A percentile compares a stretch with the other conserved stretches of the same genome.
Conservation (phyloP, 2,888 invertebrate genomes). For the Drosophila kambysellisi region DNA sequence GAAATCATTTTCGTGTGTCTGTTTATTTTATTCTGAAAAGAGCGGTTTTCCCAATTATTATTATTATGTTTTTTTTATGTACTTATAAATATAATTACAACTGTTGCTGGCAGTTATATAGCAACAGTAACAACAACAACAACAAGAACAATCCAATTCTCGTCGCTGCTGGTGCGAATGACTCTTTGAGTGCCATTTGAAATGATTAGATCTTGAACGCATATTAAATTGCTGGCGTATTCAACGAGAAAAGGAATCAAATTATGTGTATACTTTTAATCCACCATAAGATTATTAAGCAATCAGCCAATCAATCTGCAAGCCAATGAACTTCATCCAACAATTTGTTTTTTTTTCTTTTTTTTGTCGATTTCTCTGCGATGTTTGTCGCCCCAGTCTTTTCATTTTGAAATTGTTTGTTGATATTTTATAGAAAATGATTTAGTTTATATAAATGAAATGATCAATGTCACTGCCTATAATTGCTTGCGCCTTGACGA, state of each 20-base stretch:
- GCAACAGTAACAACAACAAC: slow-evolving; percentile 5
- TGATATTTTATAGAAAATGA: slow-evolving; percentile 36
- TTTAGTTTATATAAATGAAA: slow-evolving; percentile 35
- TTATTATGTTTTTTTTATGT: slow-evolving; percentile 23
- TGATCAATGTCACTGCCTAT: slow-evolving; percentile 74
- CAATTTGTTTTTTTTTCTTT: not conserved
- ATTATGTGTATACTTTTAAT: slow-evolving; percentile 54
- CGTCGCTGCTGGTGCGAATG: slow-evolving; percentile 63
- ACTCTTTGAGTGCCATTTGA: slow-evolving; percentile 58
- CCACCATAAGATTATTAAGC: slow-evolving; percentile 73
- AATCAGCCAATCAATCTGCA: slow-evolving; percentile 76
- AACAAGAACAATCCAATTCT: slow-evolving; percentile 58
- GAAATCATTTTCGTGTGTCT: slow-evolving; percentile 90
- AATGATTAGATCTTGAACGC: slow-evolving; percentile 65
- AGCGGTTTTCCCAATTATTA: slow-evolving; percentile 66
- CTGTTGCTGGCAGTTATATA: slow-evolving; percentile 30
- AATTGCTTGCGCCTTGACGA: slow-evolving; percentile 63
- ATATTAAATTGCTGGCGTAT: slow-evolving; percentile 57
- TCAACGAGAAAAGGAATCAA: slow-evolving; percentile 34
- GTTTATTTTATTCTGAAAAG: slow-evolving; percentile 40
- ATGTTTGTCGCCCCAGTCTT: slow-evolving; percentile 42
- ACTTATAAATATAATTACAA: slow-evolving; percentile 58
- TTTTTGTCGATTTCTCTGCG: not conserved
- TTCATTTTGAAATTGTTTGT: slow-evolving; percentile 22
- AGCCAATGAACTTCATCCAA: slow-evolving; percentile 71